phyloP scores from a whole-genome alignment of 2,797 vertebrate genomes.

The Taeniopygia guttata region DNA sequence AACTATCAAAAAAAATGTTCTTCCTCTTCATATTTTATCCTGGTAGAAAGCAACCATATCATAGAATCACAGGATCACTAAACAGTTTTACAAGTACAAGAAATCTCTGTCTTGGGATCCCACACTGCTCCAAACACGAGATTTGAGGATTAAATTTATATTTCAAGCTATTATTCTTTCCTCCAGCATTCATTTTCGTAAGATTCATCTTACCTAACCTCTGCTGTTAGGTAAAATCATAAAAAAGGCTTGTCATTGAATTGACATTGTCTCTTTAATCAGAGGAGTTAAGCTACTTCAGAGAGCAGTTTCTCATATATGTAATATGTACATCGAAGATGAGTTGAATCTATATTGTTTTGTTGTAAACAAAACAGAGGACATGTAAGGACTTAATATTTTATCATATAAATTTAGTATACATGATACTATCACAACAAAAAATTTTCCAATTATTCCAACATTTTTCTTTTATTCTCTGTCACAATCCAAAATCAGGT shows the following conservation, averaged over 20 bases:
- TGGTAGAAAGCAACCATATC: not conserved
- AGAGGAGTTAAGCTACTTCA: not conserved
- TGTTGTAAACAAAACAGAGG: not conserved
- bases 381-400: not conserved
- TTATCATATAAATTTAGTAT: not conserved
- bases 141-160: not conserved
- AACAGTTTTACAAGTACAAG: not conserved
- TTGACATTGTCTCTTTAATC: not conserved
- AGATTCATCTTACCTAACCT: not conserved
- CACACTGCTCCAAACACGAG: not conserved
- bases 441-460: not conserved
- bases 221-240: not conserved
- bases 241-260: not conserved
- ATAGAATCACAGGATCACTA: not conserved
- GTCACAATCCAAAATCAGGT: not conserved
- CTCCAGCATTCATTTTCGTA: not conserved
- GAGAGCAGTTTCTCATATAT: not conserved
- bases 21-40: not conserved
- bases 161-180: not conserved
- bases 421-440: not conserved
- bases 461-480: not conserved
- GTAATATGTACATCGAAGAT: not conserved
- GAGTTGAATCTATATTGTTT: not conserved
- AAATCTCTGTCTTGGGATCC: not conserved
- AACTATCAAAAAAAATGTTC: not conserved